Conservation (phyloP, 2,797 vertebrate genomes). For the Oryzias sinensis region DNA sequence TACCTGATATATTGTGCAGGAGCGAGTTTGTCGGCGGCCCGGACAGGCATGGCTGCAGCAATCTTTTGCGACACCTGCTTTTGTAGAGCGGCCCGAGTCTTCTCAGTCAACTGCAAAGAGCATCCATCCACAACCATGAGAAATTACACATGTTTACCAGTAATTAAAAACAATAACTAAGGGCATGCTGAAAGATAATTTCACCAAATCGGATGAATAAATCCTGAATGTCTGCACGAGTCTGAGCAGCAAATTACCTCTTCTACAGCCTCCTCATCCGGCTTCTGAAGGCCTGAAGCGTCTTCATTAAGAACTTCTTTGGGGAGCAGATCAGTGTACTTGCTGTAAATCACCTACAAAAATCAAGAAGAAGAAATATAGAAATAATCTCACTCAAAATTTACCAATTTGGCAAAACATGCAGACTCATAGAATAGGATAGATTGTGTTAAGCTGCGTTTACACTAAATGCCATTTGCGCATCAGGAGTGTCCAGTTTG, state of each 20-base stretch:
- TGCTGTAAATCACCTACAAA: slow-evolving; percentile 93
- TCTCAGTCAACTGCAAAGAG: slow-evolving; percentile 89
- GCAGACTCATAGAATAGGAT: too few species aligned
- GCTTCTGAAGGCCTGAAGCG: slow-evolving; percentile 88
- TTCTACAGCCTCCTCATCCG: slow-evolving; percentile 91
- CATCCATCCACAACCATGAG: slow-evolving; percentile 22
- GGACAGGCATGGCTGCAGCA: slow-evolving; percentile 97
- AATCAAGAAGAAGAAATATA: slow-evolving; percentile 13
- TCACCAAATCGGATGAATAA: background rate
- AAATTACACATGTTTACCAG: too few species aligned
- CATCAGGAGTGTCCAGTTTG: too few species aligned
- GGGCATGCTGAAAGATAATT: too few species aligned
- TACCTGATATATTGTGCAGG: slow-evolving; percentile 98
- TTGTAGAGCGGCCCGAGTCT: slow-evolving; percentile 90
- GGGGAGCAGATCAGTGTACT: slow-evolving; percentile 95
- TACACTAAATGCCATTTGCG: too few species aligned
- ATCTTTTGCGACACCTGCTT: slow-evolving; percentile 98
- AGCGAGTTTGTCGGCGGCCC: slow-evolving; percentile 96
- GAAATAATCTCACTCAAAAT: background rate
- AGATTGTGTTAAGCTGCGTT: too few species aligned
- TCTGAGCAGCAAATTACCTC: slow-evolving; percentile 79
- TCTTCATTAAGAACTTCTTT: slow-evolving; percentile 94
- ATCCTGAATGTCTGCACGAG: background rate
- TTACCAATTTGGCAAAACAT: too few species aligned
- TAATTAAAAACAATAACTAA: background rate